A percentile compares a stretch with the other conserved stretches of the same genome.
Evolutionary conservation across 2,113 vertebrate genomes (phyloP).

Genomic region (Apteryx owenii): DNA sequence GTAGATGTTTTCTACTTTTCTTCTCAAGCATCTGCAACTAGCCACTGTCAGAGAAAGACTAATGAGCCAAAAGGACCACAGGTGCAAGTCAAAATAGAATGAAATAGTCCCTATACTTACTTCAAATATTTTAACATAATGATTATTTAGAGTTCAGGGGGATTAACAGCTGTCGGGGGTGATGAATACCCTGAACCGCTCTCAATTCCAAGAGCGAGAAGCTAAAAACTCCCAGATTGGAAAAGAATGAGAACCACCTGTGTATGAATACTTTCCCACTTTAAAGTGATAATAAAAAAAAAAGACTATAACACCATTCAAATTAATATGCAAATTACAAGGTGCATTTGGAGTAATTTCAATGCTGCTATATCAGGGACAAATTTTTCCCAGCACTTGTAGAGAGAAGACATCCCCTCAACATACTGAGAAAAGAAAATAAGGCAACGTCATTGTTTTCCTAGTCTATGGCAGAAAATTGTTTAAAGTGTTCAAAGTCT

Average conservation of each 20-base stretch:
- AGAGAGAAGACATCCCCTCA: not conserved
- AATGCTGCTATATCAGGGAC: not conserved
- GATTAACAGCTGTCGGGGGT: not conserved
- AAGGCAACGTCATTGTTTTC: not conserved
- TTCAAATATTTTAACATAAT: not conserved
- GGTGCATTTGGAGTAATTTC: not conserved
- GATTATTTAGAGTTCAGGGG: not conserved
- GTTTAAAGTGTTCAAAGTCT: not conserved
- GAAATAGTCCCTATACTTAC: not conserved
- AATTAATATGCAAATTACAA: not conserved
- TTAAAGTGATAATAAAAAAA: not conserved
- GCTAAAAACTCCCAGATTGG: not conserved
- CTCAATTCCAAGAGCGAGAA: not conserved
- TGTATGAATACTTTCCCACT: not conserved
- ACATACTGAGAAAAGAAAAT: not conserved
- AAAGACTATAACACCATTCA: not conserved
- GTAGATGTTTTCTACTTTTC: not conserved
- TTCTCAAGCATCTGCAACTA: not conserved
- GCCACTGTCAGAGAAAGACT: not conserved
- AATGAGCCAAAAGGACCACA: not conserved
- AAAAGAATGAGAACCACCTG: not conserved
- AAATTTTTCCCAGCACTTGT: not conserved
- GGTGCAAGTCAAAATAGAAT: not conserved
- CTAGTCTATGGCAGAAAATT: not conserved
- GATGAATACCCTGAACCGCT: not conserved